Percentiles rank a stretch among this genome's conserved stretches.
Conservation (phyloP, 2,113 vertebrate genomes). For the Hippocampus guttulatus region DNA sequence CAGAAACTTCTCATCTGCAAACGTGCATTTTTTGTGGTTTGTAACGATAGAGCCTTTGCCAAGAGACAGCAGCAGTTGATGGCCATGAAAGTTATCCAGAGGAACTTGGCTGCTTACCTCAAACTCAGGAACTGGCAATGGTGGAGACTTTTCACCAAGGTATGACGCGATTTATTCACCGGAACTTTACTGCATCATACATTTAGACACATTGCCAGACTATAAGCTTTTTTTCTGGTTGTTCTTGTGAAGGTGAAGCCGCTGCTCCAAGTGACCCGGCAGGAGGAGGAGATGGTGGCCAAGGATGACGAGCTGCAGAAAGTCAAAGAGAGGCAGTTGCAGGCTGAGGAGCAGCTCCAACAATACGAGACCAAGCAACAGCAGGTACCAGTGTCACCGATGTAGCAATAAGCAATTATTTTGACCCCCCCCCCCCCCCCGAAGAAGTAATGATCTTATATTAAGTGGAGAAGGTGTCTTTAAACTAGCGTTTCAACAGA, state of each 20-base stretch:
- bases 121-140: constrained; percentile 98
- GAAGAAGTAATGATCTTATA: too few relatives aligned
- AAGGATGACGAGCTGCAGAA: constrained; percentile 90
- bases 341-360: constrained; percentile 78
- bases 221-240: background rate
- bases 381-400: constrained; percentile 72
- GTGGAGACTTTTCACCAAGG: constrained; percentile 99
- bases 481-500: too few relatives aligned
- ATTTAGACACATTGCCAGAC: background rate
- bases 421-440: too few relatives aligned
- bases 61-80: constrained; percentile 94
- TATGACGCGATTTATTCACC: constrained; percentile 35
- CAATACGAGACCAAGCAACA: constrained; percentile 82
- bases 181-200: background rate
- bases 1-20: background rate
- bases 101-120: constrained; percentile 96
- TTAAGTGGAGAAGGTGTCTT: too few relatives aligned
- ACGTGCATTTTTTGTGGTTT: background rate
- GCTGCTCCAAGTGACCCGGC: constrained; percentile 88
- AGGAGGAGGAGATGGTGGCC: constrained; percentile 93
- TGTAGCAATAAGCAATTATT: background rate
- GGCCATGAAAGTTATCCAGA: constrained; percentile 95
- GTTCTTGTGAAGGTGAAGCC: constrained; percentile 83
- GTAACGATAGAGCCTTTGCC: constrained; percentile 81
- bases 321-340: constrained; percentile 81